These are phyloP conservation scores for Macrosiphum euphorbiae DNA, from an alignment of 2,888 invertebrate genomes.

Conservation along the genomic window DNA sequence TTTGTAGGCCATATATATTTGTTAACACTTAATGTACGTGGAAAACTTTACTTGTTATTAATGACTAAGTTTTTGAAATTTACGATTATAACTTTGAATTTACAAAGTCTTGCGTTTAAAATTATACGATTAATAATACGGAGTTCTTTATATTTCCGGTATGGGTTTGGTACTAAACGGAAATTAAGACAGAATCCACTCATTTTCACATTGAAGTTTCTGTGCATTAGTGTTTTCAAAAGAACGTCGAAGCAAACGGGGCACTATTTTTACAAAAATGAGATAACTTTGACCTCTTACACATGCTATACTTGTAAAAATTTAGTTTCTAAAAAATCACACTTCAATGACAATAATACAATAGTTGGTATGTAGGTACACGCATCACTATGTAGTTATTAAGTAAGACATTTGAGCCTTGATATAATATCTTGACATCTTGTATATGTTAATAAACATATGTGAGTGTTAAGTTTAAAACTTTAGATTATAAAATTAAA, in stretches of 20 bases:
- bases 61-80: neutral
- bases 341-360: too few relatives aligned
- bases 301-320: neutral
- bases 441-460: neutral
- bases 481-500: neutral
- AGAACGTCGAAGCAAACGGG: neutral
- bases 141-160: neutral
- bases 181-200: conserved; percentile 15
- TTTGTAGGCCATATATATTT: neutral
- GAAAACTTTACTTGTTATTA: conserved; percentile 9
- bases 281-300: neutral
- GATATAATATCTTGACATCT: neutral
- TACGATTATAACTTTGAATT: neutral
- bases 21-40: neutral
- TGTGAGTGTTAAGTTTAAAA: neutral
- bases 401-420: neutral
- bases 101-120: neutral
- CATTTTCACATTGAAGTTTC: neutral
- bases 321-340: neutral
- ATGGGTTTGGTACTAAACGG: neutral
- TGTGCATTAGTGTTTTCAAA: neutral
- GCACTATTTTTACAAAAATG: neutral
- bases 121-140: neutral
- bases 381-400: neutral
- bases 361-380: neutral